Evolutionary conservation across 1,140 invertebrate genomes (phyloP), one percentile per base, ranked within the genome.

Genomic region (Laodelphax striatellus): DNA sequence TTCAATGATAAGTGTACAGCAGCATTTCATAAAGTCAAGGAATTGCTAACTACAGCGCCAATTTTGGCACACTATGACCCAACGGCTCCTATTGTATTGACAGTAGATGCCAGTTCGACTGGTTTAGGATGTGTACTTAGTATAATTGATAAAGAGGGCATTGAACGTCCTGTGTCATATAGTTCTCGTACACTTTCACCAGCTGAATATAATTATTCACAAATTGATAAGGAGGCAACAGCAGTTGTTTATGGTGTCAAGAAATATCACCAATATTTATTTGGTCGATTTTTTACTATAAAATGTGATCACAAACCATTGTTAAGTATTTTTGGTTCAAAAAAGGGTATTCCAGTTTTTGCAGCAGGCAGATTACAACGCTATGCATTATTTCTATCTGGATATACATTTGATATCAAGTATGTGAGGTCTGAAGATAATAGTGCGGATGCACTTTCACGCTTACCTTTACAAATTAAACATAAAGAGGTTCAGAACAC

Each of bases 281-380:
- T 70, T 62, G 75, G 72, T 6, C 58, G 68, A 6, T 58, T 67
- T 22, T 76, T 79, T 55, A 64, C 62, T 6, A 63, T 78, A n/a
- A 52, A 69, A 19, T 78, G 76, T 6, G 77, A 80, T 63, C 74
- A 79, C 60, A 69, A 73, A 59, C 73, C 77, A 0, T 64, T 79
- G 22, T 57, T 71, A 8, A 54, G 42, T 9, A 71, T 79, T 22
- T 73, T 77, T 52, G 65, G 66, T 5, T 5, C n/a, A 63, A 67
- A 6, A 65, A 69, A 13, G 63, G 44, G 59, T 62, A 16, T 78
- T 17, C 72, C 73, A 11, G 58, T 64, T n/a, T 58, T 70, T 2
- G 62, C 69, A 2, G 68, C 72, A 11, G 52, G 61, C 13, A 59
- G 70, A 16, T 62, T 73, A 56, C 64, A 65, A 46, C 67, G 65